phyloP scores from a whole-genome alignment of 2,797 vertebrate genomes.

The Sebastes taczanowskii region DNA sequence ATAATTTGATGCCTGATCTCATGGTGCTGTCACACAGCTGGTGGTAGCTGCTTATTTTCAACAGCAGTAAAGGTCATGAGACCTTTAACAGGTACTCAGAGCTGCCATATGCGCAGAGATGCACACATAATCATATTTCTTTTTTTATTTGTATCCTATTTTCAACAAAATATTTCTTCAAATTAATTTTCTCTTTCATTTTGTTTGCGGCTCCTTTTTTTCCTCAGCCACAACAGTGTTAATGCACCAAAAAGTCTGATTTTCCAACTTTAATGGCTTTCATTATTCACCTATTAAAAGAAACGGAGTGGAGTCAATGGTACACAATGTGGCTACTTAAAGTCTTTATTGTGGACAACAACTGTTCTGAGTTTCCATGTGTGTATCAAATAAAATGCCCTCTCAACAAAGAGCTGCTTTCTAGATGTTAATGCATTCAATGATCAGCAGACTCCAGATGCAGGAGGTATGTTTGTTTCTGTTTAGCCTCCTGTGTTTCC shows the following conservation, averaged over 20 bases:
- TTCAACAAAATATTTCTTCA: not conserved
- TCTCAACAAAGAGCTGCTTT: slow-evolving; percentile 30
- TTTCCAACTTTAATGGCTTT: not conserved
- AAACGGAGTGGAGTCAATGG: not conserved
- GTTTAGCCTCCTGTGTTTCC: slow-evolving; percentile 37
- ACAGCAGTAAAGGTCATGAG: slow-evolving; percentile 7
- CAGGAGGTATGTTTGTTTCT: slow-evolving; percentile 35
- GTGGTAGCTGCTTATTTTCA: slow-evolving; percentile 14
- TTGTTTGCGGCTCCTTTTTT: not conserved
- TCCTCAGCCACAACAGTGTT: not conserved
- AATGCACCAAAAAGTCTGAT: not conserved
- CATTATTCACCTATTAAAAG: not conserved
- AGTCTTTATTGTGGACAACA: not conserved
- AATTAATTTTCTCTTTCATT: not conserved
- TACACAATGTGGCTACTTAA: slow-evolving; percentile 2
- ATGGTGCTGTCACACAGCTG: slow-evolving; percentile 3
- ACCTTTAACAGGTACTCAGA: not conserved
- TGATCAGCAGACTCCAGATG: slow-evolving; percentile 38
- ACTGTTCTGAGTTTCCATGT: slow-evolving; percentile 16
- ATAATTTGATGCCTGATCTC: not conserved
- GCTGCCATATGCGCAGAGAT: not conserved
- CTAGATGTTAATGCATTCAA: slow-evolving; percentile 43
- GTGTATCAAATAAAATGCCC: slow-evolving; percentile 21
- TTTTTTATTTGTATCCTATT: too few species aligned
- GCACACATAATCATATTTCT: too few species aligned